Base-by-base conservation (phyloP, 1,140 invertebrate genomes). In the Bilobella aurantiaca region DNA sequence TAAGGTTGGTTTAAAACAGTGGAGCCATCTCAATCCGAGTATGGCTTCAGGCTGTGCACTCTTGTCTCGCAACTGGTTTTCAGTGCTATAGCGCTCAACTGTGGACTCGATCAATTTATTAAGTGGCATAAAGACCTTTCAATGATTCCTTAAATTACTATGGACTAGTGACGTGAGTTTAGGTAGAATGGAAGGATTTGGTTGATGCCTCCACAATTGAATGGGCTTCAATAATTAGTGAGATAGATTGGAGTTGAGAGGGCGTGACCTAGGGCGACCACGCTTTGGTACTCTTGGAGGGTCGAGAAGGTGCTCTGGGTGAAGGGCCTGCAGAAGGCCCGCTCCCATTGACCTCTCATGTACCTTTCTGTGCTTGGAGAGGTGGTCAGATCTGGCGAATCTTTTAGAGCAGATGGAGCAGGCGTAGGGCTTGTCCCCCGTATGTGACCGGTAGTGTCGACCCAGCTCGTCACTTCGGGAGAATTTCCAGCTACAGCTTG, bases 401-500 rank as follows among this genome's bases (percentile, higher is more conserved):
- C 86, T 82, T 76, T 94, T 93, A 46, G 84, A 81, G 74, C 92
- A 95, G 69, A 90, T 83, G 28, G 82, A 79, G 75, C 91, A 95
- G 14, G 85, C 82, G 75, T 94, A 95, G 0, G 92, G 92, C 75
- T 94, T 91, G 1, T 90, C 78, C 0, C 90, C 90, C 0, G 87
- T 89, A 75, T 91, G 89, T 42, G 88, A 90, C 62, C 89, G 79
- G 57, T 85, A 82, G 73, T 91, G 89, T 46, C 91, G 79, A 0
- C 67, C 67, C 32, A 97, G 78, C 76, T 97, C 93, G 74, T 97
- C 94, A 0, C 93, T 96, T 42, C 93, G 80, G 1, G 91, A 94
- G 79, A 98, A 97, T 65, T 87, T 83, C 93, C 94, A 97, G 8
- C 83, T 84, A 77, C 94, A 98, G n/a, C 87, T 89, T 1, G 85